A percentile compares a stretch with the other conserved stretches of the same genome.
Evolutionary conservation across 2,113 vertebrate genomes (phyloP).

Genomic region (Menidia beryllina): DNA sequence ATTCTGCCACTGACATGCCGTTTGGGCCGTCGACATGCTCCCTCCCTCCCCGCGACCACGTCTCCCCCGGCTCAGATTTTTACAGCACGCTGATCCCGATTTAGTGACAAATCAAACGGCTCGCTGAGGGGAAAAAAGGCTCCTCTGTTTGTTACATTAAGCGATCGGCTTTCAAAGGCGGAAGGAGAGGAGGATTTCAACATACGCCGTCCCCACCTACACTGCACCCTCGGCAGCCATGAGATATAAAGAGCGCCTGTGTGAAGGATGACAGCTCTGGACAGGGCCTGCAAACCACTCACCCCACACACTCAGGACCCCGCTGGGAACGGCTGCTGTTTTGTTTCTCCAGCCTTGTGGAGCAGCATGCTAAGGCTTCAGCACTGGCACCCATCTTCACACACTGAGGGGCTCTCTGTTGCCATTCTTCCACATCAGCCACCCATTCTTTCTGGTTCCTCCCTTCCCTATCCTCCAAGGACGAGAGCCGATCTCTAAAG

Average conservation of each 20-base stretch:
- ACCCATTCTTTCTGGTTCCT: conserved; percentile 28
- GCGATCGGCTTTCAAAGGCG: conserved; percentile 59
- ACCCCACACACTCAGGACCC: conserved; percentile 37
- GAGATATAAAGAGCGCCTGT: conserved; percentile 55
- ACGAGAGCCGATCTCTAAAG: conserved; percentile 44
- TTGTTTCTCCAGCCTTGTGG: conserved; percentile 14
- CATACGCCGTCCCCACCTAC: conserved; percentile 45
- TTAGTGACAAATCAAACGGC: conserved; percentile 71
- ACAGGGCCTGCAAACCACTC: conserved; percentile 45
- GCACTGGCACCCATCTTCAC: conserved; percentile 44
- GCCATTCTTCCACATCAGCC: conserved; percentile 60
- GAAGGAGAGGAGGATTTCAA: conserved; percentile 46
- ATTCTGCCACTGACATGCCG: conserved; percentile 63
- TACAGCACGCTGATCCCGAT: conserved; percentile 67
- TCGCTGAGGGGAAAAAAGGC: conserved; percentile 22
- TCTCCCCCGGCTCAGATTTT: conserved; percentile 45
- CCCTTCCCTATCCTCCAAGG: conserved; percentile 37
- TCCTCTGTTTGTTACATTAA: conserved; percentile 78
- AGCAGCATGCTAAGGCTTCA: conserved; percentile 20
- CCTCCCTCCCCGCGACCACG: conserved; percentile 42
- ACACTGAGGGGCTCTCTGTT: conserved; percentile 61
- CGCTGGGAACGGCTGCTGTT: conserved; percentile 32
- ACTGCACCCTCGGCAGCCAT: conserved; percentile 58
- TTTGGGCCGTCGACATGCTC: conserved; percentile 55
- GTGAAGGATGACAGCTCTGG: conserved; percentile 56